Conservation (phyloP, 1,140 invertebrate species). For the Drosophila lowei region DNA sequence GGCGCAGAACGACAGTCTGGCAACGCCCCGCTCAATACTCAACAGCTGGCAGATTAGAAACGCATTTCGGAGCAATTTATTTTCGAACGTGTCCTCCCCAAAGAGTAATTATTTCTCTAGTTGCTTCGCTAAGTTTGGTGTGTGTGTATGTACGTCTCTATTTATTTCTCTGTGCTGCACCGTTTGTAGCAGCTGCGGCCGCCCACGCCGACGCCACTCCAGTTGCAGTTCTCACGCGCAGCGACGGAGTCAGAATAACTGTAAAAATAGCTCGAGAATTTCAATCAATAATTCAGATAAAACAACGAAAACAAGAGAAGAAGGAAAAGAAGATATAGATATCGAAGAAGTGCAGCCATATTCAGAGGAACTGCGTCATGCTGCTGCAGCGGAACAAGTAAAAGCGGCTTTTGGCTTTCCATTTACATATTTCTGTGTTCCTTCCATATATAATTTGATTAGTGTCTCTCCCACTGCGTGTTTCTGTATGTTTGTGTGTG, state of each 20-base stretch:
- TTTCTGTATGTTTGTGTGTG: constrained; percentile 19
- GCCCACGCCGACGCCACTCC: no score
- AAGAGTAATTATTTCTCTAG: constrained; percentile 35
- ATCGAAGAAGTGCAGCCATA: constrained; percentile 4
- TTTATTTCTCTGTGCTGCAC: neutral
- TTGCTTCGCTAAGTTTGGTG: constrained; percentile 10
- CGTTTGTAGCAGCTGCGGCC: neutral
- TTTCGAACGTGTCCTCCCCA: neutral
- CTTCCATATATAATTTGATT: constrained; percentile 65
- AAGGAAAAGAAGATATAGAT: constrained; percentile 7
- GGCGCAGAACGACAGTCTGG: no score
- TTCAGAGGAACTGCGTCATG: constrained; percentile 49
- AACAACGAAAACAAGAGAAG: constrained; percentile 17
- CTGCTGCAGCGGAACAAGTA: constrained; percentile 81
- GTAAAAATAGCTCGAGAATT: neutral
- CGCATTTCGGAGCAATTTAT: no score
- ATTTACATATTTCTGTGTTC: constrained; percentile 45
- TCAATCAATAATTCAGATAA: no score
- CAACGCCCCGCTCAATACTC: no score
- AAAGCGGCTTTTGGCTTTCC: constrained; percentile 61
- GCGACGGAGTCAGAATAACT: neutral
- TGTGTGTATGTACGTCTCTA: constrained; percentile 2
- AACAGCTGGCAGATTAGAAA: no score
- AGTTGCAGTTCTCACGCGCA: neutral
- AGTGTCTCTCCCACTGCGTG: constrained; percentile 36